Evolutionary conservation across 2,888 invertebrate species (phyloP).

Genomic region (Oscheius myriophilus): DNA sequence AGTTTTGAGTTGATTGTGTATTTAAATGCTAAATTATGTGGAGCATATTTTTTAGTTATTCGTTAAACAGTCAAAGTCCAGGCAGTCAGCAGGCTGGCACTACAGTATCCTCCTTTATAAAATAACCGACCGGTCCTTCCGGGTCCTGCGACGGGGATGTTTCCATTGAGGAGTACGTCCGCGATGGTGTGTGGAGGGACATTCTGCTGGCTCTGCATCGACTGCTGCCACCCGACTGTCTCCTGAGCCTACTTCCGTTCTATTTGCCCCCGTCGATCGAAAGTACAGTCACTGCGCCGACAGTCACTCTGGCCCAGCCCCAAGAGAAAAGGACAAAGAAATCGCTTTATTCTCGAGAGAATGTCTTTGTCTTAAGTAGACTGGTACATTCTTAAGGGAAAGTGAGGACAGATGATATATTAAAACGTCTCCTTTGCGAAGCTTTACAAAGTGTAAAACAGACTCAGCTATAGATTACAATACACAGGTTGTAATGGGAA

Average conservation of each 20-base stretch:
- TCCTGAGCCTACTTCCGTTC: no score
- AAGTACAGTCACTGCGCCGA: no score
- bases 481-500: constrained; percentile 24
- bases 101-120: no score
- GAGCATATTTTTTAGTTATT: no score
- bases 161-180: constrained; percentile 52
- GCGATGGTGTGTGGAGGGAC: constrained; percentile 37
- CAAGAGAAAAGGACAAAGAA: background rate
- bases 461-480: constrained; percentile 13
- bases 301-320: no score
- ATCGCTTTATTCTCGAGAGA: constrained; percentile 9
- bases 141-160: constrained; percentile 49
- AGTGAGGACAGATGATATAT: background rate
- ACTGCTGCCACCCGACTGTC: background rate
- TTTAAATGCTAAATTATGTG: no score
- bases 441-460: constrained; percentile 22
- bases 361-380: background rate
- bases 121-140: constrained; percentile 46
- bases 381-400: background rate
- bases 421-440: constrained; percentile 14
- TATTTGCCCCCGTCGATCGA: no score
- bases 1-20: no score
- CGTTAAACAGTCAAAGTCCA: no score
- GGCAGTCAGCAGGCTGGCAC: no score
- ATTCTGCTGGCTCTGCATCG: constrained; percentile 12